These are phyloP conservation scores for Drosophila parabipectinata DNA, from an alignment of 1,140 invertebrate species.

Conservation along the genomic window DNA sequence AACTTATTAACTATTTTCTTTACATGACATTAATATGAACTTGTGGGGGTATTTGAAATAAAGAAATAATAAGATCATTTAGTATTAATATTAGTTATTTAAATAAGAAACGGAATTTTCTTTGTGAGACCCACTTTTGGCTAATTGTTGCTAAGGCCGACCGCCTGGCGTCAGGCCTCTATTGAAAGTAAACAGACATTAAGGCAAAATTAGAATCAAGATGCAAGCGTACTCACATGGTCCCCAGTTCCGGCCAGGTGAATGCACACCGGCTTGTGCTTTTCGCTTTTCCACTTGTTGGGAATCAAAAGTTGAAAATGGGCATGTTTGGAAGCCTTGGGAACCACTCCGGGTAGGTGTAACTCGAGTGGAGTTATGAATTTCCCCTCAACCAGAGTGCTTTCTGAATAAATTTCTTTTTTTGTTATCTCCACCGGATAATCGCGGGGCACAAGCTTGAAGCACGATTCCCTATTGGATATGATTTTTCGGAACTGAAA, in stretches of 20 bases:
- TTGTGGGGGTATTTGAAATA: background rate
- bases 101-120: constrained; percentile 3
- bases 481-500: constrained; percentile 96
- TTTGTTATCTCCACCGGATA: constrained; percentile 96
- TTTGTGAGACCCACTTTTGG: constrained; percentile 24
- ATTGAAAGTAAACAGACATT: constrained; percentile 41
- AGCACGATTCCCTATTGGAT: constrained; percentile 92
- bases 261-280: constrained; percentile 93
- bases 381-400: constrained; percentile 92
- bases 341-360: constrained; percentile 94
- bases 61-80: background rate
- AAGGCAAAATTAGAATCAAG: background rate
- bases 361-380: constrained; percentile 94
- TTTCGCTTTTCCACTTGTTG: constrained; percentile 89
- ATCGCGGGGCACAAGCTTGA: constrained; percentile 91
- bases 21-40: background rate
- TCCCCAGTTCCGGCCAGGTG: constrained; percentile 99
- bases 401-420: constrained; percentile 91
- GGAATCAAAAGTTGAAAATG: constrained; percentile 95
- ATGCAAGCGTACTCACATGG: constrained; percentile 90
- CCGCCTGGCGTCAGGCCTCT: constrained; percentile 31
- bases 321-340: constrained; percentile 91
- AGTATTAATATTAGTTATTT: background rate
- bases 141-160: constrained; percentile 23
- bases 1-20: background rate